Evolutionary conservation across 53 echinoderm and acorn worm genomes (phyloP), one percentile per base, ranked within the genome.

Genomic region (Echinometra lucunter): DNA sequence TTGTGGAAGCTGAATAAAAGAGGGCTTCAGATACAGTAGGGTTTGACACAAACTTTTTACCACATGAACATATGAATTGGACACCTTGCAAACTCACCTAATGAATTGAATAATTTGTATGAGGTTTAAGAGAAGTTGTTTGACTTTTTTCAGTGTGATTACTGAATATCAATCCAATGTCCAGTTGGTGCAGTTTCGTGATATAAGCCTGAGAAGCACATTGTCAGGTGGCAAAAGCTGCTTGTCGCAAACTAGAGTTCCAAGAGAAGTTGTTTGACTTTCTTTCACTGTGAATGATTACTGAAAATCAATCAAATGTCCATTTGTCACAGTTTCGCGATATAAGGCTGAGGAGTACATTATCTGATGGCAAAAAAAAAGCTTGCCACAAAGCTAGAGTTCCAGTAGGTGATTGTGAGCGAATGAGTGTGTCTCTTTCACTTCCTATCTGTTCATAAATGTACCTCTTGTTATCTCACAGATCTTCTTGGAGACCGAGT

Each of bases 401-500:
- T 70, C 70, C 30, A 70, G 70, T 30, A 32, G 30, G 2, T 72
- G 30, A 12, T 12, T 13, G 2, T 35, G 13, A 72, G 1, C 70
- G 1, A 34, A 28, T 1, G 30, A 28, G 16, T 72, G 25, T 42
- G 25, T 44, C 58, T 57, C 30, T 57, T 12, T 66, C 35, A 3
- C 83, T 81, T 38, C 55, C 8, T 38, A 58, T n/a, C 74, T 74
- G 18, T 85, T n/a, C 85, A 85, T 85, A 13, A 49, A 23, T 85
- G 30, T 85, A 9, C 19, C 19, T 82, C 27, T 49, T 45, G 18
- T 47, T 13, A 47, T 85, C 85, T 19, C 49, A 37, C 93, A 99
- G 99, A 99, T 99, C 95, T 99, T 99, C 97, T 96, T 99, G 98
- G 99, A 99, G 95, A 99, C 98, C 16, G 99, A 99, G 95, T 92